phyloP scores from a whole-genome alignment of 1,140 invertebrate genomes.

The Hylaeus anthracinus region DNA sequence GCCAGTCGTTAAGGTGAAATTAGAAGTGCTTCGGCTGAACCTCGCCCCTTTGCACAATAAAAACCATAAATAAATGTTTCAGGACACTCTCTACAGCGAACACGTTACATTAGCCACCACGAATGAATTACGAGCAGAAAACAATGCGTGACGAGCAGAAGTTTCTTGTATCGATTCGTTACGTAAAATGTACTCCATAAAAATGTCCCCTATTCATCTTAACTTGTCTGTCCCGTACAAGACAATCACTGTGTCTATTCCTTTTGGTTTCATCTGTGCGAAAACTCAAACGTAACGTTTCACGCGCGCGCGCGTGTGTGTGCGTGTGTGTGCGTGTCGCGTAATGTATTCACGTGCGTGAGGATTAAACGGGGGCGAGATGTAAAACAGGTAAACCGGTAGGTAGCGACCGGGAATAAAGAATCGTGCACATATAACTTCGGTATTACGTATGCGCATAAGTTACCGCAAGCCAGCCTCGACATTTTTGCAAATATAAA shows the following conservation, averaged over 20 bases:
- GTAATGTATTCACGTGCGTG: conserved; percentile 15
- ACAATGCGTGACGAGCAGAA: too few relatives aligned
- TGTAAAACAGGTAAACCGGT: conserved; percentile 8
- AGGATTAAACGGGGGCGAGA: conserved; percentile 29
- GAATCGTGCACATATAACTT: conserved; percentile 33
- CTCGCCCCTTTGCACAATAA: too few relatives aligned
- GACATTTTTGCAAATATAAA: conserved; percentile 50
- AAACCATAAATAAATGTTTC: too few relatives aligned
- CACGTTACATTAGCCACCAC: too few relatives aligned
- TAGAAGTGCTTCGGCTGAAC: too few relatives aligned
- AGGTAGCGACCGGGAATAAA: conserved; percentile 11
- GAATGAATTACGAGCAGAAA: too few relatives aligned
- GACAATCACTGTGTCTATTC: not conserved
- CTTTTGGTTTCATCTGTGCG: not conserved
- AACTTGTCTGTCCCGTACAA: not conserved
- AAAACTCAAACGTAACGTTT: not conserved
- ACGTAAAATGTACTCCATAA: not conserved
- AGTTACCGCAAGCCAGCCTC: conserved; percentile 36
- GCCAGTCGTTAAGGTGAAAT: too few relatives aligned
- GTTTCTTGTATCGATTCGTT: not conserved
- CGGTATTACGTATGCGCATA: conserved; percentile 49
- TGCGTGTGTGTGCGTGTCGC: too few relatives aligned
- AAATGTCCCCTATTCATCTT: not conserved
- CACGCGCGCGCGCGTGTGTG: too few relatives aligned
- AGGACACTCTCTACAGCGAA: too few relatives aligned